These are phyloP conservation scores for Prenolepis imparis DNA, from an alignment of 2,888 invertebrate genomes.

Conservation along the genomic window DNA sequence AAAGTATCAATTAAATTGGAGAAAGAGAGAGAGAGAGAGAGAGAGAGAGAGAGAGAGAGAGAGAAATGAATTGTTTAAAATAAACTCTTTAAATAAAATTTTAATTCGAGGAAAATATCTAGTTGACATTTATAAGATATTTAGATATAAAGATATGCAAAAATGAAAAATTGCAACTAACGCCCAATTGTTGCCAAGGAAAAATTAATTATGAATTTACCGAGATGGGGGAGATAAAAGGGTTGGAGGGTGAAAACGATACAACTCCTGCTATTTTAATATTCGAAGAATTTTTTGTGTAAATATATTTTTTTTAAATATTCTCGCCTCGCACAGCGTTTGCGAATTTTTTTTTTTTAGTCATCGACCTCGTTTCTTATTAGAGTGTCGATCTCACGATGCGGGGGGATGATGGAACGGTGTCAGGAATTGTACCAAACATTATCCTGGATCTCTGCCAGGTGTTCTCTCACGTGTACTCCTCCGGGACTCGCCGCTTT, in stretches of 20 bases:
- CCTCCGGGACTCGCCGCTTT: conserved; percentile 66
- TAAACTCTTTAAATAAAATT: neutral
- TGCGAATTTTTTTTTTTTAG: conserved; percentile 54
- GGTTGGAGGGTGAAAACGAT: neutral
- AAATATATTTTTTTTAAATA: conserved; percentile 4
- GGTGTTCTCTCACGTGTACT: conserved; percentile 57
- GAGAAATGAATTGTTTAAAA: neutral
- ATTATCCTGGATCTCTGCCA: conserved; percentile 77
- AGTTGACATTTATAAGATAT: neutral
- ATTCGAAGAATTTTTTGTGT: conserved; percentile 9
- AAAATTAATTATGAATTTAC: conserved; percentile 4
- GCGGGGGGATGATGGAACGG: conserved; percentile 68
- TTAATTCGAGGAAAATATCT: neutral
- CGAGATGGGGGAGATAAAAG: neutral
- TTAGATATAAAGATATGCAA: neutral
- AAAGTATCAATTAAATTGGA: neutral
- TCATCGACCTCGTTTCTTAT: conserved; percentile 61
- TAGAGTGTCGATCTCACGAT: conserved; percentile 72
- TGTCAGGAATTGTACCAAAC: conserved; percentile 73
- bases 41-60: too few relatives aligned
- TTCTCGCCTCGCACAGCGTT: neutral
- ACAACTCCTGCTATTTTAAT: neutral
- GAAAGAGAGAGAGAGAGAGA: too few relatives aligned
- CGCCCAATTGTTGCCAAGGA: neutral
- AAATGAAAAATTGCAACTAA: conserved; percentile 11